Base-by-base conservation (phyloP, 1,140 invertebrate species). In the Drosophila santomea region DNA sequence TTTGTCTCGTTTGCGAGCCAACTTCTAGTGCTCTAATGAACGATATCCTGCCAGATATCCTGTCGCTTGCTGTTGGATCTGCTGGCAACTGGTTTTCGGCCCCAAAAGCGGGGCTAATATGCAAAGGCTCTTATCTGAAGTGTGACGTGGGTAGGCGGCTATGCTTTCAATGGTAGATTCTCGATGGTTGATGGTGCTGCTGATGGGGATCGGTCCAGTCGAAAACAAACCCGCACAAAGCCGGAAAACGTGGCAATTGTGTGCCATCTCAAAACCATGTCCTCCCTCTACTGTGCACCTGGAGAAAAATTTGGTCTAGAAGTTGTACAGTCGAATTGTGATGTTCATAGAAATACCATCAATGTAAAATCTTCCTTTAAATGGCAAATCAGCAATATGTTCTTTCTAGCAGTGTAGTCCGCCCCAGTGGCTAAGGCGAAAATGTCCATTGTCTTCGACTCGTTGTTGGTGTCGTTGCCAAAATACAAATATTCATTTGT, bases 211-310 rank as follows among this genome's bases (percentile, higher is more conserved):
- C 25, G 43, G 61, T 62, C 41, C 61, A 52, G 64, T 36, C 64
- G 51, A 68, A 68, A 68, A 54, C 47, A 67, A 68, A 68, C 61
- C 64, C 64, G 61, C 48, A 67, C 62, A 67, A 68, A 68, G 61
- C 73, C 74, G 74, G 73, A 76, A 76, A 76, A 77, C 74, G 74
- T 76, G 73, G 74, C 74, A 76, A 76, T 76, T 76, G 73, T 76
- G 72, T 76, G 50, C 59, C 39, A 62, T 47, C 51, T 74, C 43
- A 20, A 36, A n/a, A 36, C 67, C 20, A 4, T 4, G 2, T 17
- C 12, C 4, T 48, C 41, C 58, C 61, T 6, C 20, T 17, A n/a
- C 8, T n/a, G 2, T 36, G 43, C 57, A 64, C 62, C 14, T 11
- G 20, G 41, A 20, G 15, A 64, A 58, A 58, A n/a, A 1, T 4